Evolutionary conservation across 2,113 vertebrate genomes (phyloP), one percentile per base, ranked within the genome.

Genomic region (Otolemur garnettii): DNA sequence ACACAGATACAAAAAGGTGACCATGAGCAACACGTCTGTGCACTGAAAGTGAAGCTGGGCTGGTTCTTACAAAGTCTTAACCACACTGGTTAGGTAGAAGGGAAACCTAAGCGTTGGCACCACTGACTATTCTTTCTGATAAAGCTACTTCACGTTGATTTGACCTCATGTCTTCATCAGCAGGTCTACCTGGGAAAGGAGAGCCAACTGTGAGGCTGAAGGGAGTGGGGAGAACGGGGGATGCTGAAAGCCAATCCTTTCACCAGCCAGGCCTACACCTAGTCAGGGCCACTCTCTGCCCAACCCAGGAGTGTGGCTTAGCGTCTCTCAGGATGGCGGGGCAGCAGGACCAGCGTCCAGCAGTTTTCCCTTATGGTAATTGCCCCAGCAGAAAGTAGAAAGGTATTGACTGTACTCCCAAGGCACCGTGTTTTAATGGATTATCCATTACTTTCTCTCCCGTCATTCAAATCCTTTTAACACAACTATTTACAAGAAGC

Each of bases 391-490:
- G 57, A 79, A 42, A 72, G 33, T 9, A 50, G 50, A 35, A 59
- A 77, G 59, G 22, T 21, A 0, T 35, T 69, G 57, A 21, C 30
- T 26, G 57, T 79, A 28, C 26, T 81, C 18, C 55, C 8, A 5
- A 72, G 66, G 10, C 72, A 53, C 26, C 7, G 50, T 4, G 1
- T 60, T 35, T 72, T 75, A 62, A 75, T 82, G 50, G 42, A 42
- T 64, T 84, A 19, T 22, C 55, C 64, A 64, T 88, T 79, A 66
- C 19, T 85, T 90, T 87, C 53, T 72, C 33, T 85, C 53, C 62
- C 78, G 62, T 89, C 75, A 26, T 17, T 21, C 59, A 91, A 82
- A 53, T n/a, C 42, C 38, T 91, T 85, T 79, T 62, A 94, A 84
- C 24, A 86, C 50, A 60, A 80, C 28, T 45, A 45, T 55, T 96